Conservation (phyloP, 2,888 invertebrate species). For the Drosophila tanythrix region DNA sequence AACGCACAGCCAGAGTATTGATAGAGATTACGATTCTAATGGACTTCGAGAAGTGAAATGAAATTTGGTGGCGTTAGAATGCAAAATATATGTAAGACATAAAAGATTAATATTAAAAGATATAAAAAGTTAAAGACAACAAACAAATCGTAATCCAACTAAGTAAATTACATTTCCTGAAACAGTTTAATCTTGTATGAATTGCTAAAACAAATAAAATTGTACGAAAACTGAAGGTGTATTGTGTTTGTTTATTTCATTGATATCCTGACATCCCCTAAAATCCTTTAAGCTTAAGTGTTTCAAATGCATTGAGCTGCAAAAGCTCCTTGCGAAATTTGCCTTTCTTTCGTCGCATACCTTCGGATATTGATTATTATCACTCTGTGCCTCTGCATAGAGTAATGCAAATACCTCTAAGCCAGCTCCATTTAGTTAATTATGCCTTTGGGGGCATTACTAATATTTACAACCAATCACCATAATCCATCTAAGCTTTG, state of each 20-base stretch:
- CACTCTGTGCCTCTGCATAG: not conserved
- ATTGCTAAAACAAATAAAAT: not conserved
- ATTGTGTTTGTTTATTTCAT: not conserved
- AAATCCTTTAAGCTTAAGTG: not conserved
- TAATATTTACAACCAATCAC: constrained; percentile 52
- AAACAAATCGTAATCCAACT: not conserved
- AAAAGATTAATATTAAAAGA: not conserved
- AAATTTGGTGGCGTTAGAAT: not conserved
- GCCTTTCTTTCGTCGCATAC: not conserved
- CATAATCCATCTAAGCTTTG: constrained; percentile 55
- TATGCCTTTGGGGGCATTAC: not conserved
- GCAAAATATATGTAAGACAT: not conserved
- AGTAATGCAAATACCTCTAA: not conserved
- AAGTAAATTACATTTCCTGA: not conserved
- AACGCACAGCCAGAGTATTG: constrained; percentile 27
- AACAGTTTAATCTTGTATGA: not conserved
- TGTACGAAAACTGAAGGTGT: rapidly evolving
- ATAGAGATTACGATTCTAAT: constrained; percentile 34
- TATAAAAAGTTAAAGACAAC: not conserved
- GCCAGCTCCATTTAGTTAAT: constrained; percentile 11
- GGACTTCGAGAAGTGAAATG: not conserved
- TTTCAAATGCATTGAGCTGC: not conserved
- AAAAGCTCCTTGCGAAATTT: not conserved
- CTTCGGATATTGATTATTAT: not conserved
- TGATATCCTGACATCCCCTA: not conserved